Conservation (phyloP, 2,888 invertebrate species). For the Stramonita haemastoma region DNA sequence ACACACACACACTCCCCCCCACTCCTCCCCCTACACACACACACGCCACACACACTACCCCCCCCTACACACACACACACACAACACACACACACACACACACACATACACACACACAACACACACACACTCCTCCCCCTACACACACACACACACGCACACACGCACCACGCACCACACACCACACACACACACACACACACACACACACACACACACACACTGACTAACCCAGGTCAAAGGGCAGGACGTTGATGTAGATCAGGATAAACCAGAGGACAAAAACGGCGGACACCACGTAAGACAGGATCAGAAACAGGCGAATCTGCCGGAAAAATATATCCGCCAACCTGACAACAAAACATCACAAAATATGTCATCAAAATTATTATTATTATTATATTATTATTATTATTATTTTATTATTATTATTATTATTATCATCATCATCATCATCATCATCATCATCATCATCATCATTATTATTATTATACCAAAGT, state of each 20-base stretch:
- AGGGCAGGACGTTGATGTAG: slow-evolving; percentile 49
- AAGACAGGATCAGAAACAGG: slow-evolving; percentile 61
- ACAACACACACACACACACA: neutral
- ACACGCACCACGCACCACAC: neutral
- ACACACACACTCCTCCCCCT: neutral
- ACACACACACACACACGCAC: neutral
- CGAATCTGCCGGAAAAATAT: slow-evolving; percentile 65
- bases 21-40: neutral
- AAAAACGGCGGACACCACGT: slow-evolving; percentile 53
- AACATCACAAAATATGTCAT: too few species aligned
- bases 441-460: too few species aligned
- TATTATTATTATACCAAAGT: too few species aligned
- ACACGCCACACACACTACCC: neutral
- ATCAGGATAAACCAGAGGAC: slow-evolving; percentile 57
- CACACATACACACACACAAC: neutral
- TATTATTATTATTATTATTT: too few species aligned
- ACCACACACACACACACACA: slow-evolving; percentile 9
- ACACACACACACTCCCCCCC: neutral
- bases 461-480: too few species aligned
- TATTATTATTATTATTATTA: too few species aligned
- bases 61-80: neutral
- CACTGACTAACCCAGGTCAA: slow-evolving; percentile 50
- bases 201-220: neutral
- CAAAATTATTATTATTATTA: too few species aligned
- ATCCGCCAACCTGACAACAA: slow-evolving; percentile 59